Conservation (phyloP, 1,140 invertebrate genomes). For the Ruditapes philippinarum region DNA sequence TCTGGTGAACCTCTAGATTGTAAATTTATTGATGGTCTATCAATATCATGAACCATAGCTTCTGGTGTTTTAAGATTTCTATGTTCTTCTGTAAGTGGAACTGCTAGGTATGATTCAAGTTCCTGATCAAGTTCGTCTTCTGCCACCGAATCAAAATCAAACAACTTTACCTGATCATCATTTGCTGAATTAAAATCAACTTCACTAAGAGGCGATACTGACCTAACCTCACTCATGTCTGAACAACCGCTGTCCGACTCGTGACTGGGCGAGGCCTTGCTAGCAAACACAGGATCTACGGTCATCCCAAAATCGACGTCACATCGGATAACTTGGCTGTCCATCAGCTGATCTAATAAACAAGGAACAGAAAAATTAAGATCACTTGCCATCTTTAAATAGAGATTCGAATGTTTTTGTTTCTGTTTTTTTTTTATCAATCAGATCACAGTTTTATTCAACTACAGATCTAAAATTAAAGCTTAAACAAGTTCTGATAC, state of each 20-base stretch:
- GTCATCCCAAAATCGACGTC: slow-evolving; percentile 67
- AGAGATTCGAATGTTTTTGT: too few species aligned
- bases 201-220: slow-evolving; percentile 63
- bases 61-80: slow-evolving; percentile 7
- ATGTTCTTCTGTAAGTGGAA: not conserved
- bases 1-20: not conserved
- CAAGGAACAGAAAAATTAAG: slow-evolving; percentile 65
- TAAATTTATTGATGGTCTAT: not conserved
- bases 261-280: slow-evolving; percentile 81
- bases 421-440: too few species aligned
- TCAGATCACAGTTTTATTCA: too few species aligned
- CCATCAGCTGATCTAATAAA: slow-evolving; percentile 76
- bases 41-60: not conserved
- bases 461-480: too few species aligned
- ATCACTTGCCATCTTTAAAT: slow-evolving; percentile 66
- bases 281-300: not conserved
- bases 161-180: slow-evolving; percentile 43
- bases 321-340: slow-evolving; percentile 58
- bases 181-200: slow-evolving; percentile 43
- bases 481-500: too few species aligned
- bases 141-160: slow-evolving; percentile 45
- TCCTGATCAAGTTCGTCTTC: not conserved
- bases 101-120: not conserved
- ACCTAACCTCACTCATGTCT: slow-evolving; percentile 66
- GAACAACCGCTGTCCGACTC: slow-evolving; percentile 80